Evolutionary conservation across 1,140 invertebrate genomes (phyloP).

Genomic region (Chlorops oryzae): DNA sequence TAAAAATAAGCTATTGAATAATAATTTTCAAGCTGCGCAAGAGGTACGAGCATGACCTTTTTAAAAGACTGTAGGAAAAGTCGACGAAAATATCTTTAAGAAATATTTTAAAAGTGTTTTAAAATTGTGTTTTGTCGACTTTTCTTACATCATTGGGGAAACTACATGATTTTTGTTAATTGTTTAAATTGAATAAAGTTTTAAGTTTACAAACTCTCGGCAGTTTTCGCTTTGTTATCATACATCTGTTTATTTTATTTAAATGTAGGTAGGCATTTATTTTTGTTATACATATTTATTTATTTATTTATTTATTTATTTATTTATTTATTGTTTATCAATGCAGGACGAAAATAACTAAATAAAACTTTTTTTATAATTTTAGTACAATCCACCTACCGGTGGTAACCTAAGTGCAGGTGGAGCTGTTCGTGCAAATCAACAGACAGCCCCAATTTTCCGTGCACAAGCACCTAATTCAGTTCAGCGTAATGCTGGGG

Average conservation of each 20-base stretch:
- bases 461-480: constrained; percentile 27
- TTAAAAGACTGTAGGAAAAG: background rate
- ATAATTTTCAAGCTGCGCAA: constrained; percentile 1
- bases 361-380: constrained; percentile 3
- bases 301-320: background rate
- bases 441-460: constrained; percentile 28
- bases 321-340: too few relatives aligned
- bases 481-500: constrained; percentile 18
- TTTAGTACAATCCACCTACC: constrained; percentile 9
- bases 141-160: too few relatives aligned
- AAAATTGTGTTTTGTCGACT: too few relatives aligned
- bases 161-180: too few relatives aligned
- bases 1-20: background rate
- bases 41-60: too few relatives aligned
- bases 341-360: too few relatives aligned
- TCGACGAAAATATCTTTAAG: background rate
- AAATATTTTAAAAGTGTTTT: background rate
- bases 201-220: too few relatives aligned
- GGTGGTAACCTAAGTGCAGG: constrained; percentile 28
- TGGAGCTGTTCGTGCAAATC: constrained; percentile 28
- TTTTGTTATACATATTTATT: background rate
- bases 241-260: background rate
- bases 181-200: too few relatives aligned
- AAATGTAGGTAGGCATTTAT: background rate
- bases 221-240: too few relatives aligned